Evolutionary conservation across 1,140 invertebrate species (phyloP).

Genomic region (Mylabris phalerata): DNA sequence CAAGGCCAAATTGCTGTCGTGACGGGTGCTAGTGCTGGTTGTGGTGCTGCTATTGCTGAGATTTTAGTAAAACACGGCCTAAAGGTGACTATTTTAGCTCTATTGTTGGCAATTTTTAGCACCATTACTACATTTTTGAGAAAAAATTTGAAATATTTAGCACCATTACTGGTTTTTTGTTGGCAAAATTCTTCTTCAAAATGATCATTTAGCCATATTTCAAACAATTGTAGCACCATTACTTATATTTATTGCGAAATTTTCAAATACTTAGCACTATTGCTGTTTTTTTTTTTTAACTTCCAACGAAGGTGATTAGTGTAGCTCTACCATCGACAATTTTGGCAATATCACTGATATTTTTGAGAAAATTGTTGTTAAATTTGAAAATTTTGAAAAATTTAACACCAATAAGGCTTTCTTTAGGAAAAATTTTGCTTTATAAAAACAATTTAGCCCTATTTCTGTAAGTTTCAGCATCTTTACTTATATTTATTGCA

Average conservation of each 20-base stretch:
- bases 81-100: neutral
- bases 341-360: neutral
- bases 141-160: too few species aligned
- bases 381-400: neutral
- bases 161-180: too few species aligned
- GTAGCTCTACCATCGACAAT: too few species aligned
- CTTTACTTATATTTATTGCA: too few species aligned
- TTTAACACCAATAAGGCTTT: neutral
- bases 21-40: slow-evolving; percentile 45
- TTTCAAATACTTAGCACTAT: slow-evolving; percentile 1
- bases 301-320: neutral
- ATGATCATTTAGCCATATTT: too few species aligned
- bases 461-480: too few species aligned
- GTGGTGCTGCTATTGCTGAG: slow-evolving; percentile 33
- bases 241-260: too few species aligned
- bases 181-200: too few species aligned
- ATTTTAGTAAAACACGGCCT: neutral
- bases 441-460: too few species aligned
- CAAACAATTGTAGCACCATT: too few species aligned
- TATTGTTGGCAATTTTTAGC: neutral
- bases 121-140: too few species aligned
- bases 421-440: too few species aligned
- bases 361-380: neutral
- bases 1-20: slow-evolving; percentile 44
- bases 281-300: neutral